Evolutionary conservation across 2,888 invertebrate genomes (phyloP), one percentile per base, ranked within the genome.

Genomic region (Leptopilina syphax): DNA sequence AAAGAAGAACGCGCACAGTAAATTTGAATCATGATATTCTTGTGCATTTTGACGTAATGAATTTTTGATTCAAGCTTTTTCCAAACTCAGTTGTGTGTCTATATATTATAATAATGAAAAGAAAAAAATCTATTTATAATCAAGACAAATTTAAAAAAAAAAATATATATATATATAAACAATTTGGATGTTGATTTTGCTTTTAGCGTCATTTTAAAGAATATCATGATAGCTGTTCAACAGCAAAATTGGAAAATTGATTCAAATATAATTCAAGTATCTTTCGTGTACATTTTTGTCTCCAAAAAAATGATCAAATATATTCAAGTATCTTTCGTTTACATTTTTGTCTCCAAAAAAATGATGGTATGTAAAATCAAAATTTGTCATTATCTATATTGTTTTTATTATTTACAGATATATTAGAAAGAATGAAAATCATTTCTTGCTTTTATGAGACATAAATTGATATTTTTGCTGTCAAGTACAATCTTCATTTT

Each of bases 201-300:
- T 24, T 63, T 63, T 63, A 63, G 18, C 6, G 24, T 63, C 63
- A 63, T 18, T 24, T 63, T 6, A 24, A 8, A 9, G 63, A 10
- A 63, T 63, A 63, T 63, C 63, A 63, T 63, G 63, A 63, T 24
- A 63, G 18, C 63, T 63, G 18, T 63, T 63, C 63, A 63, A 63
- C 18, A 63, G 63, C 24, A 24, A 24, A 63, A 63, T 24, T 9
- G n/a, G 24, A 63, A 18, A 63, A 63, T 60, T 60, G n/a, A n/a
- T 60, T n/a, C n/a, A 24, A 24, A 24, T 24, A 63, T 18, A 18
- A 9, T 60, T 60, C 8, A 47, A 6, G 9, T 12, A 12, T 50
- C 12, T 50, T 44, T 44, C 41, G 6, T 41, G 47, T 47, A 47
- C 6, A 47, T 50, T 50, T 34, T 0, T 34, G 34, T 50, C n/a